A percentile compares a stretch with the other conserved stretches of the same genome.
Conservation (phyloP, 2,888 invertebrate species). For the Drosophila kanekoi region DNA sequence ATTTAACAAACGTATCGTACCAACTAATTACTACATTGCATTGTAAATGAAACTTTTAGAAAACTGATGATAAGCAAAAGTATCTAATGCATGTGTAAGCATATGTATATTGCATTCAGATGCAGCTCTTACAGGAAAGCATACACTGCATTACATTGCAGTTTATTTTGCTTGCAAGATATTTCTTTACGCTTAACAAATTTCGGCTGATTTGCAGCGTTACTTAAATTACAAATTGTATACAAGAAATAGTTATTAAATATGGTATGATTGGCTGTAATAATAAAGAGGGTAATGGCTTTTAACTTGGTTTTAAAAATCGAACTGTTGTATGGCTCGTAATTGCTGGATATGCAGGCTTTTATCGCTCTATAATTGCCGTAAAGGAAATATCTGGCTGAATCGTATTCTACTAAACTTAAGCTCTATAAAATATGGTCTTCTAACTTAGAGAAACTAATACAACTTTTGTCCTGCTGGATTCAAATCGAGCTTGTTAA, state of each 20-base stretch:
- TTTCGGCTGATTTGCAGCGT: slow-evolving; percentile 4
- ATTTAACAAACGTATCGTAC: slow-evolving; percentile 20
- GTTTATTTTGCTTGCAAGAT: slow-evolving; percentile 68
- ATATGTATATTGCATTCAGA: slow-evolving; percentile 19
- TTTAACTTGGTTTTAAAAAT: slow-evolving; percentile 3
- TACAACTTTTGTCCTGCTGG: slow-evolving; percentile 64
- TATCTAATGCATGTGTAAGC: slow-evolving; percentile 37
- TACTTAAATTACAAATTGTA: slow-evolving; percentile 16
- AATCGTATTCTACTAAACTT: slow-evolving; percentile 36
- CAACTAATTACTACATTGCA: slow-evolving; percentile 38
- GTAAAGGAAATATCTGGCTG: neutral
- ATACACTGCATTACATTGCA: slow-evolving; percentile 37
- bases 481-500: slow-evolving; percentile 80
- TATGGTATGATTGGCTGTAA: slow-evolving; percentile 6
- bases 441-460: slow-evolving; percentile 40
- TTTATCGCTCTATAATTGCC: neutral
- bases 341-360: neutral
- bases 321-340: neutral
- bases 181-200: slow-evolving; percentile 54
- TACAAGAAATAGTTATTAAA: slow-evolving; percentile 11
- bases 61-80: slow-evolving; percentile 49
- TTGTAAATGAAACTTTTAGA: slow-evolving; percentile 13
- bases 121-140: slow-evolving; percentile 36
- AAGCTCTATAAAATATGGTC: slow-evolving; percentile 16
- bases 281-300: slow-evolving; percentile 3